Base-by-base conservation (phyloP, 2,797 vertebrate genomes). In the Lacerta bilineata region DNA sequence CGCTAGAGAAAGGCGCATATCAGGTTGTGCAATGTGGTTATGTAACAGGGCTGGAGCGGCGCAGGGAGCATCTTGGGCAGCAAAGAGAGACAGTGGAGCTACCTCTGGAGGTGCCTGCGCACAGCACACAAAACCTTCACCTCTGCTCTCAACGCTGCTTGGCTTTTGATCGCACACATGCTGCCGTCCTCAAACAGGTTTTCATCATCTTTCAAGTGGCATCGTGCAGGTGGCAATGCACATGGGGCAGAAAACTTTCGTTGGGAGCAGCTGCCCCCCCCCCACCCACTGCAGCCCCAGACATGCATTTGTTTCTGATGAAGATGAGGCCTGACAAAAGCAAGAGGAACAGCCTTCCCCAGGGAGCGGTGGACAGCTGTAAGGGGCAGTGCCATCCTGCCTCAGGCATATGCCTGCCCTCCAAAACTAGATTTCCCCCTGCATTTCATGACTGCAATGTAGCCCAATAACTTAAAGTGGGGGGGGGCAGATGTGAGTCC, bases 1-100 rank as follows among this genome's bases (percentile, higher is more conserved):
- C 0, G 83, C 17, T 3, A 13, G 84, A 83, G 88, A 41, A 89
- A 72, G 93, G 84, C 84, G n/a, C 1, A 33, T 91, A 84, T 92
- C 89, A n/a, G 89, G 90, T 89, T 90, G 90, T 89, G 91, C 93
- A 89, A 15, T 66, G 50, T 13, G 86, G 79, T 96, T 93, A 93
- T 59, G 89, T 89, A 94, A 95, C 84, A 75, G 85, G 86, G 76
- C 59, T 83, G 69, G 39, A n/a, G 75, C 0, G 1, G 61, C 84
- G 69, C 0, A 1, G 80, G 84, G 66, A 61, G 33, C 80, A 9
- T 46, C 29, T 8, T 18, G 8, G 71, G 7, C 76, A 4, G 64
- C 81, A 68, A 64, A 80, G 69, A 85, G 68, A 25, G 27, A 18
- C 5, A 29, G 8, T 1, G 0, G 46, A 9, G 41, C 6, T 29